Evolutionary conservation across 2,888 invertebrate genomes (phyloP), one percentile per base, ranked within the genome.

Genomic region (Polylopha cassiicola): DNA sequence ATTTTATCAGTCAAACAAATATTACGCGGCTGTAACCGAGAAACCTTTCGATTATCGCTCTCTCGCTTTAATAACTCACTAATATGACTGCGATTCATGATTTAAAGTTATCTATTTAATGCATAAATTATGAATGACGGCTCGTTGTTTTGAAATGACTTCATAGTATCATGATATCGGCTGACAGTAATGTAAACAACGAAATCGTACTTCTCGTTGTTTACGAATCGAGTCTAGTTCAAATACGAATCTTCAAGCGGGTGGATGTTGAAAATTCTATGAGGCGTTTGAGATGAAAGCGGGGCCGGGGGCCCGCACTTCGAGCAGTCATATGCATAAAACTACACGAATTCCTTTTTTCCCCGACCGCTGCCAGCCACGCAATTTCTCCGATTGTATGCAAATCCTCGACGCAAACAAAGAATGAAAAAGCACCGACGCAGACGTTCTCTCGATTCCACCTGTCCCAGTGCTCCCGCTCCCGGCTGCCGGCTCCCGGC

Each of bases 321-420:
- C 45, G 47, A 66, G 61, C 56, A 63, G 56, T 63, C 62, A 63
- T 65, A 67, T 70, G 71, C 64, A 76, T 72, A 68, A 69, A 69
- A 71, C 63, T 72, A 71, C 70, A 72, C 58, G 59, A 62, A 74
- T 70, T 66, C 61, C 65, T 73, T 75, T 74, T 74, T 72, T 61
- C 64, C 59, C 46, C 57, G 64, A 54, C 56, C 58, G 59, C 62
- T 66, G 66, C 65, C 62, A 72, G 63, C 70, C 69, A 75, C 73
- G 76, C 76, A 80, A 82, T 79, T 80, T 80, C 77, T 72, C 73
- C 76, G 74, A 81, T 80, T 82, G 81, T 79, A 80, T 82, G 81
- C 77, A 81, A 82, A 82, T 79, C 79, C 76, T 73, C 61, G 56
- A 60, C 55, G 71, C 75, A 82, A 81, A 81, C 79, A 82, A 79